phyloP scores from a whole-genome alignment of 1,140 invertebrate species.

The Magallana angulata region DNA sequence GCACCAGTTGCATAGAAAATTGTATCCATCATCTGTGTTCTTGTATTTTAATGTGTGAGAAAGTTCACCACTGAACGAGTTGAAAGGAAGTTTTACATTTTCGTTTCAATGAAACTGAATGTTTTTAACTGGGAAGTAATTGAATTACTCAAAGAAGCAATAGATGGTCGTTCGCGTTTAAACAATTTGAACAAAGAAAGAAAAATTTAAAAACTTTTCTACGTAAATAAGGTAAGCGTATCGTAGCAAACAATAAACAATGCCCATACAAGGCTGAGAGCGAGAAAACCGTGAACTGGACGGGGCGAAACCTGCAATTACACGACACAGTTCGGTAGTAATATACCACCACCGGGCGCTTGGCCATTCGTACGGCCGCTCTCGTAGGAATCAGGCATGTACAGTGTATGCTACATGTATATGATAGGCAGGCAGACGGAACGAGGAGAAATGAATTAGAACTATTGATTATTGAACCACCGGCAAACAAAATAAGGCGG shows the following conservation, averaged over 20 bases:
- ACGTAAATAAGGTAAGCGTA: background rate
- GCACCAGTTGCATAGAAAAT: no score
- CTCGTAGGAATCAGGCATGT: background rate
- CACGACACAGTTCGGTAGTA: background rate
- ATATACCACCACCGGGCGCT: background rate
- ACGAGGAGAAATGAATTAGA: constrained; percentile 35
- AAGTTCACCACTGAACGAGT: background rate
- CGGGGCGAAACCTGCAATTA: constrained; percentile 7
- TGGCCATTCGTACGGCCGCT: background rate
- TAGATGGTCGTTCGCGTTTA: background rate
- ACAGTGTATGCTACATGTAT: no score
- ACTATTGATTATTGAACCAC: constrained; percentile 4
- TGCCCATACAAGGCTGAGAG: background rate
- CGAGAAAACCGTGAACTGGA: constrained; percentile 27
- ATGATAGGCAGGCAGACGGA: background rate
- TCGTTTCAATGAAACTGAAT: background rate
- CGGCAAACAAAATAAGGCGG: constrained; percentile 9
- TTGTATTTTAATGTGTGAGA: constrained; percentile 5
- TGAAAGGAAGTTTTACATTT: background rate
- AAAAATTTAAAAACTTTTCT: background rate
- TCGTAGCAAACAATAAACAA: constrained; percentile 25
- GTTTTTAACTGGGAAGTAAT: background rate
- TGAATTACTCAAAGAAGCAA: background rate
- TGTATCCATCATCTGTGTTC: background rate
- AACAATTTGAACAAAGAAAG: background rate